Percentiles rank a stretch among this genome's conserved stretches.
Conservation (phyloP, 2,888 invertebrate genomes). For the Trisateles emortualis region DNA sequence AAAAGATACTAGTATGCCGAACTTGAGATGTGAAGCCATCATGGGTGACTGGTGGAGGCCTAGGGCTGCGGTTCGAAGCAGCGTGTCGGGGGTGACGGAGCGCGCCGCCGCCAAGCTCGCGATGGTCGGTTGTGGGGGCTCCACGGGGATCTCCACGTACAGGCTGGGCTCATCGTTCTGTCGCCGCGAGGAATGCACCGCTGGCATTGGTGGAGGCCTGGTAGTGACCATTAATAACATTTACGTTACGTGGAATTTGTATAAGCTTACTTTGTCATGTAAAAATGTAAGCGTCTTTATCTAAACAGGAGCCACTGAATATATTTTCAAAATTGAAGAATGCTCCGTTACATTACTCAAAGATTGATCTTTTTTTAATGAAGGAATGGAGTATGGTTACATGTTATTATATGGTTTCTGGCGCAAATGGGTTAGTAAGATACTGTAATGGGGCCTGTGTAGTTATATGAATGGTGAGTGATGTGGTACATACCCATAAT, state of each 20-base stretch:
- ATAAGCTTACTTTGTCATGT: too few species aligned
- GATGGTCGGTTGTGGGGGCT: slow-evolving; percentile 77
- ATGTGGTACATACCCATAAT: slow-evolving; percentile 58
- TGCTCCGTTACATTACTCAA: too few species aligned
- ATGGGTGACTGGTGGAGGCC: slow-evolving; percentile 79
- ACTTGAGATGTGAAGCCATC: slow-evolving; percentile 88
- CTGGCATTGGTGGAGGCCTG: slow-evolving; percentile 68
- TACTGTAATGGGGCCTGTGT: too few species aligned
- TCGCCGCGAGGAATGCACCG: slow-evolving; percentile 68
- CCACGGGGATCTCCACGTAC: slow-evolving; percentile 78
- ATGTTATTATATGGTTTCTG: too few species aligned
- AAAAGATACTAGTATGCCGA: slow-evolving; percentile 91
- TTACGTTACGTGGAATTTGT: too few species aligned
- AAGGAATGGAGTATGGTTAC: too few species aligned
- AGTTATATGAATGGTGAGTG: not conserved
- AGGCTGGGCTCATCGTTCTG: slow-evolving; percentile 74
- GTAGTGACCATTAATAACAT: not conserved
- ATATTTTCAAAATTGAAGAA: too few species aligned
- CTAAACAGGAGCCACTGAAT: too few species aligned
- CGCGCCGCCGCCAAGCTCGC: slow-evolving; percentile 80
- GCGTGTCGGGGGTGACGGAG: slow-evolving; percentile 79
- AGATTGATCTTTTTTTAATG: too few species aligned
- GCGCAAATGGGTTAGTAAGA: too few species aligned
- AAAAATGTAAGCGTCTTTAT: too few species aligned
- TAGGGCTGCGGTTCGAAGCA: slow-evolving; percentile 78